Conservation (phyloP, 2,888 invertebrate genomes). For the Cryptophagus acutangulus region DNA sequence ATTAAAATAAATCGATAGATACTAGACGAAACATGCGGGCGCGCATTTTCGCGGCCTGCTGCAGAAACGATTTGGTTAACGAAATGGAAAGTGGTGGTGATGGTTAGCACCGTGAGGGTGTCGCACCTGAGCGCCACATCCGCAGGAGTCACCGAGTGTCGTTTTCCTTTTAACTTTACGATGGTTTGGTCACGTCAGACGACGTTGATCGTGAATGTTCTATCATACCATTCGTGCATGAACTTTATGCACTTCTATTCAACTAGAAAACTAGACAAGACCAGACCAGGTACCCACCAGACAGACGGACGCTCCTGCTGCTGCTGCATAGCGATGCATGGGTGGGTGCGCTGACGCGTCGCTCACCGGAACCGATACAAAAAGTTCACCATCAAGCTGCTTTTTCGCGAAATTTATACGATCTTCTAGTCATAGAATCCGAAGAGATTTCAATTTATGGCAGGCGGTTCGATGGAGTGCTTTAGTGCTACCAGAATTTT, state of each 20-base stretch:
- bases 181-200: slow-evolving; percentile 6
- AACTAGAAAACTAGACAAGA: slow-evolving; percentile 11
- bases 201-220: slow-evolving; percentile 7
- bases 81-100: slow-evolving; percentile 9
- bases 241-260: slow-evolving; percentile 11
- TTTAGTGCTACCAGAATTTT: no score
- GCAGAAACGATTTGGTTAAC: neutral
- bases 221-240: slow-evolving; percentile 11
- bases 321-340: slow-evolving; percentile 1
- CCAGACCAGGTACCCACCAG: slow-evolving; percentile 2
- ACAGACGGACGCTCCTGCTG: slow-evolving; percentile 3
- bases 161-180: slow-evolving; percentile 3
- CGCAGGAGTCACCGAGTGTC: neutral
- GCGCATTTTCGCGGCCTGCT: no score
- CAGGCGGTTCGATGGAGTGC: no score
- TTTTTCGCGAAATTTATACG: no score
- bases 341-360: slow-evolving; percentile 1
- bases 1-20: no score
- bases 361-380: slow-evolving; percentile 9
- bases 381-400: neutral
- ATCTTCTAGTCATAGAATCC: no score
- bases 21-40: no score
- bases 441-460: no score
- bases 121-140: slow-evolving; percentile 7
- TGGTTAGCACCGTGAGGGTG: slow-evolving; percentile 6